These are phyloP conservation scores for Falcunculus frontatus DNA, from an alignment of 2,113 vertebrate species.

Conservation along the genomic window DNA sequence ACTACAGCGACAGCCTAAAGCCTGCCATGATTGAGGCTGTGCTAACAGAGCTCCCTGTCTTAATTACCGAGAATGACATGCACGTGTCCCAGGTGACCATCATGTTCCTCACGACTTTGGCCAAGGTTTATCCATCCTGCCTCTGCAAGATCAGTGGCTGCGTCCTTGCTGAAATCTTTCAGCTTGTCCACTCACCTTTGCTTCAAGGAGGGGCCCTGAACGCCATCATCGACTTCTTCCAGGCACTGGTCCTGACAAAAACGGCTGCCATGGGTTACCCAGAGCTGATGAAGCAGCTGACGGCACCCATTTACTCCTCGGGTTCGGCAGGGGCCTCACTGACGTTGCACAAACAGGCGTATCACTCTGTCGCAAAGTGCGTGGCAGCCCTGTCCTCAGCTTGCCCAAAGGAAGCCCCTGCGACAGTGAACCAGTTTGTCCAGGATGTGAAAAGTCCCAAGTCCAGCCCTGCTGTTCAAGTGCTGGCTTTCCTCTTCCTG, in stretches of 20 bases:
- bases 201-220: conserved; percentile 82
- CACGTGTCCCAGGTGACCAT: conserved; percentile 89
- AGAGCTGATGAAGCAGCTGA: conserved; percentile 82
- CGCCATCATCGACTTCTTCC: conserved; percentile 81
- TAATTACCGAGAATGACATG: conserved; percentile 90
- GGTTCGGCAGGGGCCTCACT: neutral
- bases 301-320: conserved; percentile 67
- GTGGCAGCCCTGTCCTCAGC: conserved; percentile 80
- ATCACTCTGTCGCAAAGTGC: conserved; percentile 83
- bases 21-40: conserved; percentile 76
- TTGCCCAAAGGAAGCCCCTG: conserved; percentile 82
- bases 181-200: conserved; percentile 84
- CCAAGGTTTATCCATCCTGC: conserved; percentile 78
- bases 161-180: conserved; percentile 77
- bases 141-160: conserved; percentile 78
- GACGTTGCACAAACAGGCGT: conserved; percentile 81
- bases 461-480: conserved; percentile 75
- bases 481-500: conserved; percentile 86
- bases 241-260: conserved; percentile 78
- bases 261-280: conserved; percentile 69
- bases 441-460: conserved; percentile 79
- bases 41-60: conserved; percentile 79
- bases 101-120: conserved; percentile 79
- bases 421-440: conserved; percentile 76
- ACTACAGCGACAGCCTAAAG: conserved; percentile 82